A percentile compares a stretch with the other conserved stretches of the same genome.
Conservation (phyloP, 2,797 vertebrate species). For the Onychomys leucogaster region DNA sequence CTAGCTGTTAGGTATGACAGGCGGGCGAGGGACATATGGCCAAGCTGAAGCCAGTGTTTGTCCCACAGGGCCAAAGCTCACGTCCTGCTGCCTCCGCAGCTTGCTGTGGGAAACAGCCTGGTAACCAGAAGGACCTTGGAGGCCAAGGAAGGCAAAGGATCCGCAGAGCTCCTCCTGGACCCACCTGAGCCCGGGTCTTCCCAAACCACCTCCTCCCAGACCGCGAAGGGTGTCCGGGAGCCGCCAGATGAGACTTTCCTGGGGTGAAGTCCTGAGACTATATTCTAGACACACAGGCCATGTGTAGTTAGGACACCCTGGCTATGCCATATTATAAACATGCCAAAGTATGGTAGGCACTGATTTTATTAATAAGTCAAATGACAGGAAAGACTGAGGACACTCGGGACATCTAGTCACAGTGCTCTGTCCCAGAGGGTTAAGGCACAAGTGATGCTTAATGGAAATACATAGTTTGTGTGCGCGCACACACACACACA, state of each 20-base stretch:
- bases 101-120: not conserved
- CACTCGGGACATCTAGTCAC: constrained; percentile 42
- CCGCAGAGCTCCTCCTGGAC: too few species aligned
- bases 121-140: not conserved
- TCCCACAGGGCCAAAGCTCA: not conserved
- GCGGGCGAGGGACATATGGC: accelerated
- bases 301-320: not conserved
- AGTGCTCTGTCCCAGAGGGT: constrained; percentile 43
- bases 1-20: too few species aligned
- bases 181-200: not conserved
- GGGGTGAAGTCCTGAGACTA: not conserved
- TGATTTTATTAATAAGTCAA: constrained; percentile 70
- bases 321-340: not conserved
- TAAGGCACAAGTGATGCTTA: constrained; percentile 49
- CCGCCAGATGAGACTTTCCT: not conserved
- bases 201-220: not conserved
- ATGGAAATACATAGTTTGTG: not conserved
- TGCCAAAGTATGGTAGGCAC: not conserved
- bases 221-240: not conserved
- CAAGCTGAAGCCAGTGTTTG: not conserved
- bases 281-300: accelerated
- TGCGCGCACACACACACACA: accelerated
- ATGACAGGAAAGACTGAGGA: constrained; percentile 62
- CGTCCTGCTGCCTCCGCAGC: too few species aligned
- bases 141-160: not conserved